Evolutionary conservation across 2,113 vertebrate genomes (phyloP).

Genomic region (Dasyprocta punctata): DNA sequence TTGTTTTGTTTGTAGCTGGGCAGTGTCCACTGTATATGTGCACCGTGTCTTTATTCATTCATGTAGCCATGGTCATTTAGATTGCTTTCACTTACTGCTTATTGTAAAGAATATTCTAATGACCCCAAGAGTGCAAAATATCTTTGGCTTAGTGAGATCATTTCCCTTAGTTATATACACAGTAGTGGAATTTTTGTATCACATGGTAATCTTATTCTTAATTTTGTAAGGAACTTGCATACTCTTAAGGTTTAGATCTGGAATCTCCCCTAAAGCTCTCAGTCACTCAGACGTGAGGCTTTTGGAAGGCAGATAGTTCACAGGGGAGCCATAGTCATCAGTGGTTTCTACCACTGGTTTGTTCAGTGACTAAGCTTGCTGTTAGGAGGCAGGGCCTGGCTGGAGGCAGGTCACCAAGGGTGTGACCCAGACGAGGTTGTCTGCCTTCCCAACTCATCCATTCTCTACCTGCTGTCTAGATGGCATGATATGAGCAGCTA

Average conservation of each 20-base stretch:
- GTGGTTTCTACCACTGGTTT: neutral
- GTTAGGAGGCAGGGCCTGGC: neutral
- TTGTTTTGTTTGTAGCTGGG: neutral
- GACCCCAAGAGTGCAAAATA: neutral
- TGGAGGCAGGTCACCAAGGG: neutral
- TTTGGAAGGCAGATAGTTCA: neutral
- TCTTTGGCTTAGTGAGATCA: neutral
- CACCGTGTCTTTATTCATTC: neutral
- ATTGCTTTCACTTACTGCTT: neutral
- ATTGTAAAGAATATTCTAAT: neutral
- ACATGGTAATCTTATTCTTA: neutral
- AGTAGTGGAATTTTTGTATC: neutral
- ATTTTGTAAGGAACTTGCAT: neutral
- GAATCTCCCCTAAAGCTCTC: neutral
- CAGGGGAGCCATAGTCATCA: neutral
- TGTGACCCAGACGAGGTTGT: neutral
- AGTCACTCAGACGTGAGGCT: neutral
- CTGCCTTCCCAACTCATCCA: neutral
- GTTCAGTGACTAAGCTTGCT: neutral
- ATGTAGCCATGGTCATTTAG: neutral
- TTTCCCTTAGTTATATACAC: neutral
- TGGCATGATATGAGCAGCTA: neutral
- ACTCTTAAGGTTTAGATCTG: neutral
- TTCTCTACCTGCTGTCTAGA: neutral
- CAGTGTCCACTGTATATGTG: neutral